Percentiles rank a stretch among this genome's conserved stretches.
Evolutionary conservation across 2,113 vertebrate species (phyloP).

Genomic region (Zootoca vivipara): DNA sequence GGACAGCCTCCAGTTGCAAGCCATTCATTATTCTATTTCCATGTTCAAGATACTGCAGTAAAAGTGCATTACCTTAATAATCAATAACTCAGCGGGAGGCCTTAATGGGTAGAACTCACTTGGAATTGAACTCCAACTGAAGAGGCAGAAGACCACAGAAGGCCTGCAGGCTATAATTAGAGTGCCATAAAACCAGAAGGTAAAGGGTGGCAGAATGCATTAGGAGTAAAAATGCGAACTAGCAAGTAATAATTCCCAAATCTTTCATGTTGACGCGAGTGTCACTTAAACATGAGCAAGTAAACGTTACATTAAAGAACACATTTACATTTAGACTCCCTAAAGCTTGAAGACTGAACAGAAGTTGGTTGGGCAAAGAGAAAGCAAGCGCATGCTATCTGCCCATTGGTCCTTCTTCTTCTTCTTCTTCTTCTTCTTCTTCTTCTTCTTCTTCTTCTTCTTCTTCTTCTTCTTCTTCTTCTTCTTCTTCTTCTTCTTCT

Average conservation of each 20-base stretch:
- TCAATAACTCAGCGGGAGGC: conserved; percentile 69
- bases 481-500: neutral
- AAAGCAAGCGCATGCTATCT: conserved; percentile 75
- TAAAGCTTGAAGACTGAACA: conserved; percentile 73
- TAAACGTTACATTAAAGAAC: conserved; percentile 77
- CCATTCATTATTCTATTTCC: conserved; percentile 64
- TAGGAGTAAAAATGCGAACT: conserved; percentile 78
- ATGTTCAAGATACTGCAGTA: conserved; percentile 49
- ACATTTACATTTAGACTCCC: conserved; percentile 78
- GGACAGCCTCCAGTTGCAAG: conserved; percentile 48
- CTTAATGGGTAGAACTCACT: conserved; percentile 63
- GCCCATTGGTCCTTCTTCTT: conserved; percentile 38
- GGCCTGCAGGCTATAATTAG: conserved; percentile 65
- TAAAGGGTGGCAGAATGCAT: conserved; percentile 63
- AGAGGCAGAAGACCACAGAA: conserved; percentile 56
- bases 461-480: no score
- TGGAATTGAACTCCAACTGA: conserved; percentile 64
- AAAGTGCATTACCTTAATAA: conserved; percentile 75
- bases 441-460: neutral
- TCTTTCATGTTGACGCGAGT: conserved; percentile 80
- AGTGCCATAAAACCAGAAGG: conserved; percentile 58
- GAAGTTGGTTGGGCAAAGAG: conserved; percentile 77
- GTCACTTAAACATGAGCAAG: conserved; percentile 73
- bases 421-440: conserved; percentile 1
- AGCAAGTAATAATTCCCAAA: conserved; percentile 80